phyloP scores from a whole-genome alignment of 2,113 vertebrate genomes.

The Lichenostomus cassidix region DNA sequence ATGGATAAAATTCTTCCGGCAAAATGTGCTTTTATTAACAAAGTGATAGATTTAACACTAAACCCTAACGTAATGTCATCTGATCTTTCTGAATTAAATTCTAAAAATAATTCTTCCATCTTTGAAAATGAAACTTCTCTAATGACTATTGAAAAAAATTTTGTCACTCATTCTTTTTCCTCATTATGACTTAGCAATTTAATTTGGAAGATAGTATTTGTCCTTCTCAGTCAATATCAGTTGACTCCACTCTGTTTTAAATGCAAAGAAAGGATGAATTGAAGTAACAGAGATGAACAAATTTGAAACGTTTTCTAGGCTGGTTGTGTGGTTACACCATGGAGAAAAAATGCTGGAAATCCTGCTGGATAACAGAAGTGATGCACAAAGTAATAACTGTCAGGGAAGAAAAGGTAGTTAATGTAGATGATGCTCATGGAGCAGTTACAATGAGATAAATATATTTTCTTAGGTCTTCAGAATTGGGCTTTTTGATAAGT shows the following conservation, averaged over 20 bases:
- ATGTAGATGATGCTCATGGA: background rate
- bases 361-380: background rate
- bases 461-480: background rate
- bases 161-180: background rate
- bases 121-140: background rate
- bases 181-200: background rate
- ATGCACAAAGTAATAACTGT: background rate
- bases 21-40: background rate
- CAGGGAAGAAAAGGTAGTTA: background rate
- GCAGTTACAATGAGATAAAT: background rate
- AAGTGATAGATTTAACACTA: background rate
- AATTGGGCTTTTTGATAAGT: background rate
- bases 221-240: background rate
- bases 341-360: background rate
- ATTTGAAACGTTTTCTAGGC: background rate
- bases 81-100: background rate
- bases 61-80: background rate
- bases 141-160: background rate
- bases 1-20: background rate
- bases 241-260: background rate
- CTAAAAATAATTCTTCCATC: background rate
- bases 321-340: background rate
- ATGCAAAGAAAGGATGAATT: background rate
- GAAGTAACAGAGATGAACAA: background rate
- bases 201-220: background rate